Percentiles rank a stretch among this genome's conserved stretches.
Conservation (phyloP, 2,888 invertebrate genomes). For the Zygothrica quintamaculata region DNA sequence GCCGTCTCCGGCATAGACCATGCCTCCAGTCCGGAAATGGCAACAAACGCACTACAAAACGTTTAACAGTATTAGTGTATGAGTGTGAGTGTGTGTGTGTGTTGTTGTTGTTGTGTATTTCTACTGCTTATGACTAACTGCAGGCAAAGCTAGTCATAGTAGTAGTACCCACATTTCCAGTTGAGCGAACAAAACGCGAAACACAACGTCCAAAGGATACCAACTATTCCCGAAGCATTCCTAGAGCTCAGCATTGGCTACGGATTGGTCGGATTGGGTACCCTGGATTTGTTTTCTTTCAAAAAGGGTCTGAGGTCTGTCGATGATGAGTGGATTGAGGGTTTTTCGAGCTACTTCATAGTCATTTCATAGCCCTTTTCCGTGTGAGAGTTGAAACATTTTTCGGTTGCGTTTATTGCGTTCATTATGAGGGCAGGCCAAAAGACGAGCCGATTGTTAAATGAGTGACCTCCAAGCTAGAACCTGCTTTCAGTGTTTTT, state of each 20-base stretch:
- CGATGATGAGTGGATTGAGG: constrained; percentile 17
- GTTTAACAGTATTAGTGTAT: constrained; percentile 35
- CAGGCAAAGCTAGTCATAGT: constrained; percentile 31
- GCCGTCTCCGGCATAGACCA: constrained; percentile 32
- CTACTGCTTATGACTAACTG: constrained; percentile 76
- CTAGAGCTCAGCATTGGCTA: constrained; percentile 17
- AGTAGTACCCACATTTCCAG: constrained; percentile 34
- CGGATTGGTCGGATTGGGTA: constrained; percentile 6
- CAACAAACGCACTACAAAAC: constrained; percentile 80
- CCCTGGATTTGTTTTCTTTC: background rate
- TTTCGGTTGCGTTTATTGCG: constrained; percentile 78
- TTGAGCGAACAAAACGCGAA: constrained; percentile 67
- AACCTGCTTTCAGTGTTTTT: no score
- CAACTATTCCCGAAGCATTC: constrained; percentile 23
- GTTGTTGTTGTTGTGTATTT: constrained; percentile 19
- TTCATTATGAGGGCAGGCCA: constrained; percentile 63
- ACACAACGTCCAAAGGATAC: constrained; percentile 9
- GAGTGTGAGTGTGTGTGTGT: constrained; percentile 18
- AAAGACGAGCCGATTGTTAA: constrained; percentile 58
- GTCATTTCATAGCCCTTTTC: constrained; percentile 30
- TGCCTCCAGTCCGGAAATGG: constrained; percentile 69
- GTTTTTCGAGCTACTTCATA: constrained; percentile 22
- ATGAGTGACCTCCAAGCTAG: constrained; percentile 39
- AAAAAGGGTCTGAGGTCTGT: no score
- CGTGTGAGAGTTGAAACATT: constrained; percentile 68